Evolutionary conservation across 2,888 invertebrate genomes (phyloP), one percentile per base, ranked within the genome.

Genomic region (Microctonus aethiopoides): DNA sequence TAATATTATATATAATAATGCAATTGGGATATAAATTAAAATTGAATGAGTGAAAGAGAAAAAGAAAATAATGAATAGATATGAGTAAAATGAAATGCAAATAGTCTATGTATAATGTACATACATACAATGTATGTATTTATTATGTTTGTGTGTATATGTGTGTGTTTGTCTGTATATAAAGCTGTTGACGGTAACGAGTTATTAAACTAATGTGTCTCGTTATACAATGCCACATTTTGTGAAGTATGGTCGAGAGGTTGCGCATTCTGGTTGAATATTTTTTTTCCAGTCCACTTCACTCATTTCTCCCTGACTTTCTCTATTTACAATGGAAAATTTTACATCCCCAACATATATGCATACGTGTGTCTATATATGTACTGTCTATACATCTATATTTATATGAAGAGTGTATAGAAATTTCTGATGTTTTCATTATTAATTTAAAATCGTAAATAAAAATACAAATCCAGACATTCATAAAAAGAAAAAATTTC

Each of bases 141-240:
- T n/a, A 52, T 39, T n/a, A 24, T 16, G 20, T 20, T 51, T 52
- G 11, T 52, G 51, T 24, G 20, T 52, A n/a, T n/a, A n/a, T n/a
- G n/a, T n/a, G n/a, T n/a, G n/a, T n/a, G n/a, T 52, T 52, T 13
- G 39, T 39, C 0, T 39, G 39, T 39, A 39, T n/a, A 39, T 4
- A 3, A 11, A 36, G 36, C n/a, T 11, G n/a, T 39, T 39, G 13
- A 20, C 56, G 7, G n/a, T 64, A 73, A 72, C 75, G 75, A 79
- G 77, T 79, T 80, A 79, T 81, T 79, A 77, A 79, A 77, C 79
- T 79, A 77, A 80, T 77, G 77, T 72, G 66, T 76, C 72, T 77
- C 75, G 75, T 76, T 77, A 76, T 54, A 64, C 22, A 46, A 26
- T 13, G 36, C 20, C 24, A 67, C 20, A n/a, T 36, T 39, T 11